Evolutionary conservation across 1,140 invertebrate species (phyloP).

Genomic region (Drosophila ananassae): DNA sequence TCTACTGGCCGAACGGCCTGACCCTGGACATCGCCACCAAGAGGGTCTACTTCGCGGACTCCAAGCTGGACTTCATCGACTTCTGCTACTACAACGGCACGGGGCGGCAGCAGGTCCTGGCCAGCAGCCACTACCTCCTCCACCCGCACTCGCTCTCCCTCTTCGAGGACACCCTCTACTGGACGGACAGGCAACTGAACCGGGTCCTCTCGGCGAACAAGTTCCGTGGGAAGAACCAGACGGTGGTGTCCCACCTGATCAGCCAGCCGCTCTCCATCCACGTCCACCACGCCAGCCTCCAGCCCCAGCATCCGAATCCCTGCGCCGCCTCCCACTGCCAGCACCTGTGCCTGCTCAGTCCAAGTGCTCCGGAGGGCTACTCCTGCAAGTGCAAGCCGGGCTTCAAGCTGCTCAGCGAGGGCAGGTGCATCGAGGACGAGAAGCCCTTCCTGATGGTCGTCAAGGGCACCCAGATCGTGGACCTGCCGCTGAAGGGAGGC

Average conservation of each 20-base stretch:
- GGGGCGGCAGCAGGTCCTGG: constrained; percentile 93
- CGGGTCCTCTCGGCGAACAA: constrained; percentile 95
- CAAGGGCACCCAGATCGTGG: constrained; percentile 94
- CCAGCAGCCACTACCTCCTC: constrained; percentile 94
- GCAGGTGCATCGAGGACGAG: constrained; percentile 93
- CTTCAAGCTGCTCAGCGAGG: constrained; percentile 88
- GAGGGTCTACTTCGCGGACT: constrained; percentile 98
- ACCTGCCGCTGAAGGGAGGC: constrained; percentile 90
- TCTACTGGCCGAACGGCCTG: constrained; percentile 99
- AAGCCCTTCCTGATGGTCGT: constrained; percentile 95
- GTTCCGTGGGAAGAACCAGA: constrained; percentile 95
- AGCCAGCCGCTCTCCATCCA: constrained; percentile 97
- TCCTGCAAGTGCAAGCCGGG: constrained; percentile 97
- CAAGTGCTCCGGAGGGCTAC: constrained; percentile 88
- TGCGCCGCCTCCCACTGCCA: constrained; percentile 92
- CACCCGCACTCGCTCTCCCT: constrained; percentile 98
- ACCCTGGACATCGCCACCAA: constrained; percentile 97
- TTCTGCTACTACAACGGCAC: constrained; percentile 98
- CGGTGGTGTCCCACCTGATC: constrained; percentile 96
- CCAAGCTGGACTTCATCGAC: constrained; percentile 98
- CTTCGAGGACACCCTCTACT: constrained; percentile 97
- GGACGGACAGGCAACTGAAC: constrained; percentile 97
- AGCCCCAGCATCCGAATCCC: constrained; percentile 93
- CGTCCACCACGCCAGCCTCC: constrained; percentile 96
- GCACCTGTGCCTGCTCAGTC: constrained; percentile 96